phyloP scores from a whole-genome alignment of 2,113 vertebrate genomes.

The Tachysurus vachellii region DNA sequence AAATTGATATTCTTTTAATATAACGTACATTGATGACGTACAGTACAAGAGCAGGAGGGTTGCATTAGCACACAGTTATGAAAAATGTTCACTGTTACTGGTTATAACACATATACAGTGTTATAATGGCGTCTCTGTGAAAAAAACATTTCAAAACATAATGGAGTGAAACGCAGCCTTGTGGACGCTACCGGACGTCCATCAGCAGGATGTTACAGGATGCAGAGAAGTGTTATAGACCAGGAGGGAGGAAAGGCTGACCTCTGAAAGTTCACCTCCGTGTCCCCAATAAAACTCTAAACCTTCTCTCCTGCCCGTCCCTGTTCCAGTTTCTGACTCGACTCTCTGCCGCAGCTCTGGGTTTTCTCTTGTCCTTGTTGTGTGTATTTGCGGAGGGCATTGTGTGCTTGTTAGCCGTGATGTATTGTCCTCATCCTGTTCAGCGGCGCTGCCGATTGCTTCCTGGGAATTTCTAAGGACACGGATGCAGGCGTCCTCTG shows the following conservation, averaged over 20 bases:
- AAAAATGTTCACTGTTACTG: not conserved
- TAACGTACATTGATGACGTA: not conserved
- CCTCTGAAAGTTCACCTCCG: not conserved
- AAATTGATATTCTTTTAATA: not conserved
- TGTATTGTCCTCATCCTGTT: slow-evolving; percentile 41
- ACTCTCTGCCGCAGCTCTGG: not conserved
- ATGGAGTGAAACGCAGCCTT: not conserved
- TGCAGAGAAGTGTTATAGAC: slow-evolving; percentile 53
- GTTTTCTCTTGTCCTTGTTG: not conserved
- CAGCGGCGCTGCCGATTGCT: slow-evolving; percentile 17
- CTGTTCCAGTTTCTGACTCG: slow-evolving; percentile 14
- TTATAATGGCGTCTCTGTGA: not conserved
- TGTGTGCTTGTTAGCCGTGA: slow-evolving; percentile 42
- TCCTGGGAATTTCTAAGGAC: slow-evolving; percentile 15
- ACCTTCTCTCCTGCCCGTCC: not conserved
- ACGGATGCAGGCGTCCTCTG: not conserved
- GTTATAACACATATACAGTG: not conserved
- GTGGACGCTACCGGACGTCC: slow-evolving; percentile 3
- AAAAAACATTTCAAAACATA: not conserved
- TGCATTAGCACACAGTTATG: not conserved
- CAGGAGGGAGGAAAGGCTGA: slow-evolving; percentile 30
- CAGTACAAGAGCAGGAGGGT: not conserved
- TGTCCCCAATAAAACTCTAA: slow-evolving; percentile 14
- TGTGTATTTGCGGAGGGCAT: slow-evolving; percentile 29
- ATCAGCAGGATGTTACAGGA: slow-evolving; percentile 55